Evolutionary conservation across 2,888 invertebrate species (phyloP).

Genomic region (Erebia palarica): DNA sequence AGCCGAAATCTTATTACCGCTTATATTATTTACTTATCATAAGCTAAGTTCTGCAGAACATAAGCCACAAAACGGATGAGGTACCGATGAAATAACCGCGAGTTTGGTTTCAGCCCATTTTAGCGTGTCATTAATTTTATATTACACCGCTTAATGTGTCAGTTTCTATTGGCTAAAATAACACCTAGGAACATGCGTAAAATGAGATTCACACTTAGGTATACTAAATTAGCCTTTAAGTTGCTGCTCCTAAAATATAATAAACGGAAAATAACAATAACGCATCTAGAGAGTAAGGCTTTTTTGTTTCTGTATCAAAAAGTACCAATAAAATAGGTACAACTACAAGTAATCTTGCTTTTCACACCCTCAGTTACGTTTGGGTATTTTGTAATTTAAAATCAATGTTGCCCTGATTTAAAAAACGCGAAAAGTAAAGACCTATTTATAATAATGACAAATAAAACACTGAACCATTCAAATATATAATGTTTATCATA

Average conservation of each 20-base stretch:
- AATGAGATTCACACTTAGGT: background rate
- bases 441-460: background rate
- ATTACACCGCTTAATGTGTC: background rate
- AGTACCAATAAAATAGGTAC: too few species aligned
- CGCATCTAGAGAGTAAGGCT: too few species aligned
- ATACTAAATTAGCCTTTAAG: too few species aligned
- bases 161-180: background rate
- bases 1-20: background rate
- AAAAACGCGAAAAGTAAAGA: too few species aligned
- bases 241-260: too few species aligned
- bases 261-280: too few species aligned
- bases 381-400: too few species aligned
- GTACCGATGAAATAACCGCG: slow-evolving; percentile 45
- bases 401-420: too few species aligned
- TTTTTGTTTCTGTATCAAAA: too few species aligned
- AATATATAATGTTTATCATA: background rate
- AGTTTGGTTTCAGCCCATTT: slow-evolving; percentile 6
- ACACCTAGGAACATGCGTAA: background rate
- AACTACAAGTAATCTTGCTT: too few species aligned
- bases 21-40: background rate
- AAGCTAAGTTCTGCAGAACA: slow-evolving; percentile 48
- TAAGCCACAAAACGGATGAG: slow-evolving; percentile 49
- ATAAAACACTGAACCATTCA: slow-evolving; percentile 3
- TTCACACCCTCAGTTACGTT: too few species aligned
- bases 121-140: slow-evolving; percentile 11